phyloP scores from a whole-genome alignment of 2,888 invertebrate species.

The Andricus curvator region DNA sequence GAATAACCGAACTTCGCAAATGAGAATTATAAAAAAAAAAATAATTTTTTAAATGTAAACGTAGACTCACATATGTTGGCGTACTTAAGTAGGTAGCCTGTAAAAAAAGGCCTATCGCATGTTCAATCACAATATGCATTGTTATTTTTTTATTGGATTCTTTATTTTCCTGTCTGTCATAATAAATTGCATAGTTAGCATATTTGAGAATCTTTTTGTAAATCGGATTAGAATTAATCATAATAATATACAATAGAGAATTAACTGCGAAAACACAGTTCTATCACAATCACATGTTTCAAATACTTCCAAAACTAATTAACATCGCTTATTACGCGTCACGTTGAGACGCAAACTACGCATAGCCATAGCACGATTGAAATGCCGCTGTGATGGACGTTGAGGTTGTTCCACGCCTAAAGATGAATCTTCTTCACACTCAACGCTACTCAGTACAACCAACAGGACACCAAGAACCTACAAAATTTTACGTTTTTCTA shows the following conservation, averaged over 20 bases:
- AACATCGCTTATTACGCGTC: constrained; percentile 76
- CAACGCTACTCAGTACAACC: constrained; percentile 87
- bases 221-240: constrained; percentile 67
- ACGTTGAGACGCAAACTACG: constrained; percentile 83
- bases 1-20: not conserved
- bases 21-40: not conserved
- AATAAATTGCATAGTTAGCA: constrained; percentile 54
- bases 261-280: constrained; percentile 52
- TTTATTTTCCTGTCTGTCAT: constrained; percentile 20
- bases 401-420: constrained; percentile 72
- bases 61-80: not conserved
- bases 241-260: constrained; percentile 62
- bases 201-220: constrained; percentile 61
- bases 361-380: constrained; percentile 95
- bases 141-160: not conserved
- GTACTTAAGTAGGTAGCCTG: constrained; percentile 2
- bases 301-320: constrained; percentile 58
- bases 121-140: constrained; percentile 10
- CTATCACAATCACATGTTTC: constrained; percentile 57
- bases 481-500: not conserved
- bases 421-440: constrained; percentile 73
- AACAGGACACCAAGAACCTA: constrained; percentile 90
- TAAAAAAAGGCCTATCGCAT: not conserved
- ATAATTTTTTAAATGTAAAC: not conserved
- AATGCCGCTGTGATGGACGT: constrained; percentile 86